A percentile compares a stretch with the other conserved stretches of the same genome.
Conservation (phyloP, 2,888 invertebrate genomes). For the Cantharis rustica region DNA sequence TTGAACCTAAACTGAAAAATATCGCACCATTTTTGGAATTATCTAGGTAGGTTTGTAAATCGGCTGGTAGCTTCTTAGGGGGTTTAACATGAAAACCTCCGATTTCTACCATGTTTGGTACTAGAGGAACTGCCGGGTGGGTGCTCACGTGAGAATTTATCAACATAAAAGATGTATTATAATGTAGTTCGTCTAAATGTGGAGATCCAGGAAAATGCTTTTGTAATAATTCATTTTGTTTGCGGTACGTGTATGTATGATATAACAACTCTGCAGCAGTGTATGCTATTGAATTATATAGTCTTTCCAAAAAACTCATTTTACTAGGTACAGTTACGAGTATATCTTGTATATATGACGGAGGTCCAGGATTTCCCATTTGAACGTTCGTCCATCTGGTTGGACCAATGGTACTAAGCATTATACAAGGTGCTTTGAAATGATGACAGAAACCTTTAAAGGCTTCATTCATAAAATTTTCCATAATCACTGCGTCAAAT, state of each 20-base stretch:
- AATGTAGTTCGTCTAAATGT: slow-evolving; percentile 25
- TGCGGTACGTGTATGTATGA: slow-evolving; percentile 18
- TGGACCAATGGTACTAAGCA: slow-evolving; percentile 48
- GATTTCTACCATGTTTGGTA: slow-evolving; percentile 37
- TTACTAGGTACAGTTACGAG: slow-evolving; percentile 21
- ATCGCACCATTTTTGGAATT: slow-evolving; percentile 47
- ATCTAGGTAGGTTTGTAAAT: slow-evolving; percentile 45
- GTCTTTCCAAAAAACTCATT: slow-evolving; percentile 24
- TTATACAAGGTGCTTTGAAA: slow-evolving; percentile 42
- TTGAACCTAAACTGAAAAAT: slow-evolving; percentile 51
- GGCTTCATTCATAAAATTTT: slow-evolving; percentile 57
- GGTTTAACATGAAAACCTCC: slow-evolving; percentile 34
- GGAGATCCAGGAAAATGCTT: slow-evolving; percentile 33
- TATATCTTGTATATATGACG: slow-evolving; percentile 57
- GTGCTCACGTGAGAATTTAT: slow-evolving; percentile 33
- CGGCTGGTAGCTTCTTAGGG: slow-evolving; percentile 32
- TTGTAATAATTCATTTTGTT: slow-evolving; percentile 29
- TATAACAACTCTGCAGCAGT: neutral
- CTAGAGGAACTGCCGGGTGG: slow-evolving; percentile 20
- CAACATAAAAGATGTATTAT: slow-evolving; percentile 34
- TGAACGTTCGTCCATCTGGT: slow-evolving; percentile 54
- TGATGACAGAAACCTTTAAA: slow-evolving; percentile 47
- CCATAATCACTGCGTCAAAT: slow-evolving; percentile 49
- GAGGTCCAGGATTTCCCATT: slow-evolving; percentile 55
- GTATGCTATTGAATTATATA: slow-evolving; percentile 13